Base-by-base conservation (phyloP, 2,888 invertebrate species). In the Sepioteuthis lessoniana region DNA sequence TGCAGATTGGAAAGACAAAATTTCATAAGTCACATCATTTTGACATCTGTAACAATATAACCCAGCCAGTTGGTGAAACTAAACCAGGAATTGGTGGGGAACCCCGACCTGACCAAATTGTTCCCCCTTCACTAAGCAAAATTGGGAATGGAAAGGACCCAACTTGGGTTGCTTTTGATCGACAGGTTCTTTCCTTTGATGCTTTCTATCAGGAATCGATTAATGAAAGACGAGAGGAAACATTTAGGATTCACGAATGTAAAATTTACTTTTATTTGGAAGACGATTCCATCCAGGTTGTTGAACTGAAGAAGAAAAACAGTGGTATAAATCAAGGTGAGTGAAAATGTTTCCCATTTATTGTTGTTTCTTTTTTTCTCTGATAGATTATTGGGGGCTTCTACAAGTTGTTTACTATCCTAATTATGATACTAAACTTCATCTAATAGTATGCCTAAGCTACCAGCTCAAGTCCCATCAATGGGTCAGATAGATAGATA, bases 271-370 rank as follows among this genome's bases (percentile, higher is more conserved):
- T 98, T 96, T 99, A 98, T 96, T 97, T 99, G 91, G 99, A 99
- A 97, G 99, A 99, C 97, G 99, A 98, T 35, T 99, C 99, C 1
- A 98, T 99, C 95, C 98, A 99, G 97, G 98, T 99, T 7, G 97
- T 98, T 94, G 99, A 99, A 94, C 98, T 98, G 0, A 98, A 98
- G 96, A 98, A 98, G 21, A 98, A 98, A 94, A 99, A 99, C 96
- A 98, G 98, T 96, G 99, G 99, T 10, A 98, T 98, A 95, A 98
- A 98, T 76, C 99, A 99, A 98, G 99, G 99, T 98, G 97, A 95
- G 95, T 92, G n/a, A 13, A 37, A 90, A 76, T 28, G n/a, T 37
- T 31, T 25, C 21, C 3, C 21, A 16, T 19, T 50, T 50, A 3
- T 50, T 19, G 21, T 16, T 50, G 16, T 16, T 50, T 3, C 16